These are phyloP conservation scores for Macrosoma leucophasiata DNA, from an alignment of 2,888 invertebrate species.

Conservation along the genomic window DNA sequence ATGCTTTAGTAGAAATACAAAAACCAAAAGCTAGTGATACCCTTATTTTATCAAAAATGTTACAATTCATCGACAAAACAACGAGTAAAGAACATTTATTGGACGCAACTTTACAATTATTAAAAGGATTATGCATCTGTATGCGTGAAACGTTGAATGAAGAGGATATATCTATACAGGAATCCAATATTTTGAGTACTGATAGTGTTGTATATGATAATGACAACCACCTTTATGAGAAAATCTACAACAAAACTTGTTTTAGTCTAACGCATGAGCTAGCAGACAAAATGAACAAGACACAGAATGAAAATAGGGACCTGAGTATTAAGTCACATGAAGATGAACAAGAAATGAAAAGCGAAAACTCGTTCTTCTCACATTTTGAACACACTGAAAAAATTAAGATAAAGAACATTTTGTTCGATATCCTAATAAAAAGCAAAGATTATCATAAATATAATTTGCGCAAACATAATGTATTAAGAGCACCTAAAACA, in stretches of 20 bases:
- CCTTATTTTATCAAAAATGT: conserved; percentile 42
- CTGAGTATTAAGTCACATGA: background rate
- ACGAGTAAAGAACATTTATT: conserved; percentile 46
- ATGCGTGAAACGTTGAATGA: conserved; percentile 43
- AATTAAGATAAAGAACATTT: conserved; percentile 31
- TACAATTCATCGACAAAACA: conserved; percentile 48
- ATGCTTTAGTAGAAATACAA: conserved; percentile 29
- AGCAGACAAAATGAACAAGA: conserved; percentile 29
- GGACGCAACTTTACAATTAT: conserved; percentile 47
- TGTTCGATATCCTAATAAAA: conserved; percentile 42
- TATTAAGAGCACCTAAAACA: conserved; percentile 28
- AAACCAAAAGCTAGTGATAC: conserved; percentile 32
- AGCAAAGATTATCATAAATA: conserved; percentile 43
- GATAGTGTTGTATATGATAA: conserved; percentile 30
- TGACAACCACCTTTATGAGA: conserved; percentile 35
- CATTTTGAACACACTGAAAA: too few species aligned
- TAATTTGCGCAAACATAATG: conserved; percentile 40
- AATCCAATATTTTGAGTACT: conserved; percentile 26
- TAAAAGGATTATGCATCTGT: conserved; percentile 54
- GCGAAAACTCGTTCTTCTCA: too few species aligned
- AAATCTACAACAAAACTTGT: conserved; percentile 54
- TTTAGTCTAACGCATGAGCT: conserved; percentile 38
- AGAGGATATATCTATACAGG: too few species aligned
- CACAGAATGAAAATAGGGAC: conserved; percentile 13
- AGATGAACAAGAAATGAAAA: conserved; percentile 15